Conservation (phyloP, 2,888 invertebrate species). For the Andricus quercusramuli region DNA sequence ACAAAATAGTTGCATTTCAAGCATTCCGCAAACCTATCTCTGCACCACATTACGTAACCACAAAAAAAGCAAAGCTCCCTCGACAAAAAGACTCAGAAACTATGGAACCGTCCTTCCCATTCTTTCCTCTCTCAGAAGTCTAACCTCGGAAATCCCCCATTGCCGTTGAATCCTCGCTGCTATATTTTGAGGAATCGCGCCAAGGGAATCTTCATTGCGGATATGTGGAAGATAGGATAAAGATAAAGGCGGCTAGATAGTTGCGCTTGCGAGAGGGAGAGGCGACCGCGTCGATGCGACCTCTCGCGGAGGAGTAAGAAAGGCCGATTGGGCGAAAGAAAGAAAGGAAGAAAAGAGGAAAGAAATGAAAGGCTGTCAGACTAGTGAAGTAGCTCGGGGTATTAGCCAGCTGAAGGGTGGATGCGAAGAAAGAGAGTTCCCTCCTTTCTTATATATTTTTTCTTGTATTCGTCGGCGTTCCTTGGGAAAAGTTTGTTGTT, state of each 20-base stretch:
- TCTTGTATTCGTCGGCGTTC: conserved; percentile 76
- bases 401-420: conserved; percentile 78
- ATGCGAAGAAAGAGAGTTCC: conserved; percentile 78
- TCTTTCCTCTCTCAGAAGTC: background rate
- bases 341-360: conserved; percentile 63
- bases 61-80: background rate
- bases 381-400: conserved; percentile 69
- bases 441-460: conserved; percentile 78
- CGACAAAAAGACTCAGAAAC: background rate
- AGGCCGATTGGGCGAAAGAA: conserved; percentile 49
- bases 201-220: conserved; percentile 28
- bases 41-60: background rate
- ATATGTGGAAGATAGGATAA: conserved; percentile 20
- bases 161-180: background rate
- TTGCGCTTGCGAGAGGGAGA: conserved; percentile 35
- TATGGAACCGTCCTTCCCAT: background rate
- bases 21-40: background rate
- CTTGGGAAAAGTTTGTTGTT: conserved; percentile 84
- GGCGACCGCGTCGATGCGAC: background rate
- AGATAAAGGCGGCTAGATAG: conserved; percentile 8
- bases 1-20: too few species aligned
- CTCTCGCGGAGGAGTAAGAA: conserved; percentile 49
- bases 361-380: conserved; percentile 75
- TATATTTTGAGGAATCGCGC: conserved; percentile 30
- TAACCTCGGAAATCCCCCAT: background rate